phyloP scores from a whole-genome alignment of 1,140 invertebrate species.

The Chrysomallon squamiferum region DNA sequence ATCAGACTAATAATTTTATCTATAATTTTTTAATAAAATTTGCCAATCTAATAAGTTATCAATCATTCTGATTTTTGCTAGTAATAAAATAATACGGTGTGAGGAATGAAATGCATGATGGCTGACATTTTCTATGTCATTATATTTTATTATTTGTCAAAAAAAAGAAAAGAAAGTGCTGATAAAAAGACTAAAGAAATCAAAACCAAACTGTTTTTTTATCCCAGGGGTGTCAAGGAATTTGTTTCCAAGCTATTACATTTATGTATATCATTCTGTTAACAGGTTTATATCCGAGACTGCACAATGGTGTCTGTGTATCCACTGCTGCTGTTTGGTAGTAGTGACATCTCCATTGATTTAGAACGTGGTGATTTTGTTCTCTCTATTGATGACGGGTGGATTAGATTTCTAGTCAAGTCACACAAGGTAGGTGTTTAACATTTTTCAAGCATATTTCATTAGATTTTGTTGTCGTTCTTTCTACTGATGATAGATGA shows the following conservation, averaged over 20 bases:
- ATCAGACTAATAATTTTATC: background rate
- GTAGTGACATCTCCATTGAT: constrained; percentile 76
- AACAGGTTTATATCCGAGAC: constrained; percentile 58
- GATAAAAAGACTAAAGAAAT: no score
- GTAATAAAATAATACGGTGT: no score
- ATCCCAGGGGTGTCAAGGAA: no score
- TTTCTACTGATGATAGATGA: no score
- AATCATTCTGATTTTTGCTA: no score
- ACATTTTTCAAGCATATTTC: background rate
- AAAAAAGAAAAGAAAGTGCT: no score
- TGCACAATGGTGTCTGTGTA: constrained; percentile 60
- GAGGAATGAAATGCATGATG: no score
- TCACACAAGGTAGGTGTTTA: constrained; percentile 49
- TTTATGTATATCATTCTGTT: background rate
- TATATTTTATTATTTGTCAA: no score
- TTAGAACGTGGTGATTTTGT: constrained; percentile 77
- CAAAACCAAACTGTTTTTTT: no score
- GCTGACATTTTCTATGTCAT: no score
- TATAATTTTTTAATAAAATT: no score
- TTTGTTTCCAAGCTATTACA: background rate
- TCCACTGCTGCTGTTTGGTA: constrained; percentile 59
- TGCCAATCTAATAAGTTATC: no score
- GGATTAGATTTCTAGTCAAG: constrained; percentile 52
- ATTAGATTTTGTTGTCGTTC: background rate
- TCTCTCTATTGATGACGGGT: constrained; percentile 74